Conservation (phyloP, 2,888 invertebrate species). For the Glaucopsyche alexis region DNA sequence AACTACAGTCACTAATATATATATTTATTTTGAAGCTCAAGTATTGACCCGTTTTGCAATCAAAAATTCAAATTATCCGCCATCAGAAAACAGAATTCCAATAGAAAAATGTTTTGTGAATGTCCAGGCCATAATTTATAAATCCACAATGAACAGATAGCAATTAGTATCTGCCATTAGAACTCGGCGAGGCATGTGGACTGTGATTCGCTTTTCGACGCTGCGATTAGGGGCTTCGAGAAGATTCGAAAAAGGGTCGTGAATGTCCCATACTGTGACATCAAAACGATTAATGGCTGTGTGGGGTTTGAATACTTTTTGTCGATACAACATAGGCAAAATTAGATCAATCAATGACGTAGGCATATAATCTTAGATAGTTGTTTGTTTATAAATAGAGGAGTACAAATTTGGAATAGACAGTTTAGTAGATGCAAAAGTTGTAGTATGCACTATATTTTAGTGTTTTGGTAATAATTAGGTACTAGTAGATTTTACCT, state of each 20-base stretch:
- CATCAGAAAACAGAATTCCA: conserved; percentile 34
- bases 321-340: background rate
- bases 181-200: conserved; percentile 51
- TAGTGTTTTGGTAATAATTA: too few species aligned
- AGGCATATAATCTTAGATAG: background rate
- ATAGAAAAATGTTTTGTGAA: conserved; percentile 44
- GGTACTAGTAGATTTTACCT: too few species aligned
- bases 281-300: conserved; percentile 76
- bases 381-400: too few species aligned
- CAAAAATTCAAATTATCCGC: background rate
- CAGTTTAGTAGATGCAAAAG: too few species aligned
- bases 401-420: too few species aligned
- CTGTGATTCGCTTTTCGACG: conserved; percentile 56
- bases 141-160: conserved; percentile 46
- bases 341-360: background rate
- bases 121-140: conserved; percentile 33
- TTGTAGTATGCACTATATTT: too few species aligned
- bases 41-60: background rate
- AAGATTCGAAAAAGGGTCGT: conserved; percentile 70
- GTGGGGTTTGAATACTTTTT: conserved; percentile 70
- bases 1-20: too few species aligned
- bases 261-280: conserved; percentile 78
- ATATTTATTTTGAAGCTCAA: too few species aligned
- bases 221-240: conserved; percentile 66
- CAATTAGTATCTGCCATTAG: conserved; percentile 56